Conservation (phyloP, 2,888 invertebrate species). For the Mechanitis mazaeus region DNA sequence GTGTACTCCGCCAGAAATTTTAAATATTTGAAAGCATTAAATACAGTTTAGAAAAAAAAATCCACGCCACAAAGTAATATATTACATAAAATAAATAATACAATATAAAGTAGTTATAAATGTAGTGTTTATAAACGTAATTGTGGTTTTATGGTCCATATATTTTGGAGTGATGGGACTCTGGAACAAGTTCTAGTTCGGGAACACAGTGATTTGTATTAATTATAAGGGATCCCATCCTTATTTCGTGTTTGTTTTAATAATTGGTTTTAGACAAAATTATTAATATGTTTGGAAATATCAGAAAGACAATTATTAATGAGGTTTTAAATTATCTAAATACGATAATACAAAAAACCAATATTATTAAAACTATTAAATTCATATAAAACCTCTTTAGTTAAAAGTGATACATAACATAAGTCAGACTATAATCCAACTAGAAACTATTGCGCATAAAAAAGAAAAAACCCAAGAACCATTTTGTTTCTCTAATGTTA, state of each 20-base stretch:
- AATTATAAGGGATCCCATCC: constrained; percentile 47
- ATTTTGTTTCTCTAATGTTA: too few species aligned
- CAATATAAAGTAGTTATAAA: constrained; percentile 75
- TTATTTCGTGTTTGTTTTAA: constrained; percentile 45
- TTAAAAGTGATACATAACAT: too few species aligned
- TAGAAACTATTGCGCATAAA: too few species aligned
- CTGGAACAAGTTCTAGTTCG: constrained; percentile 19
- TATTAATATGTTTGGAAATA: too few species aligned
- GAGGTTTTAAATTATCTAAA: neutral
- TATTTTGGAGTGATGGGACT: constrained; percentile 49
- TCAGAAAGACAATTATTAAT: neutral
- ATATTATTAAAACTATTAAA: too few species aligned
- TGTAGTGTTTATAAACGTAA: constrained; percentile 75
- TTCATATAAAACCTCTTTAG: too few species aligned
- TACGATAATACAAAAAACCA: too few species aligned
- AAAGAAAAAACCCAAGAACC: too few species aligned
- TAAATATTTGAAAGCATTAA: constrained; percentile 72
- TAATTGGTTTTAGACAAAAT: constrained; percentile 29
- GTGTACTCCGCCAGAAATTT: constrained; percentile 71
- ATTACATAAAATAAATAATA: constrained; percentile 76
- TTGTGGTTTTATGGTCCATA: constrained; percentile 71
- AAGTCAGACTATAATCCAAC: too few species aligned
- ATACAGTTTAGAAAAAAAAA: constrained; percentile 65
- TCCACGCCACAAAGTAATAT: constrained; percentile 69
- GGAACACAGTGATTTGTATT: constrained; percentile 53